phyloP scores from a whole-genome alignment of 1,140 invertebrate genomes.

The Drosophila tsacasi region DNA sequence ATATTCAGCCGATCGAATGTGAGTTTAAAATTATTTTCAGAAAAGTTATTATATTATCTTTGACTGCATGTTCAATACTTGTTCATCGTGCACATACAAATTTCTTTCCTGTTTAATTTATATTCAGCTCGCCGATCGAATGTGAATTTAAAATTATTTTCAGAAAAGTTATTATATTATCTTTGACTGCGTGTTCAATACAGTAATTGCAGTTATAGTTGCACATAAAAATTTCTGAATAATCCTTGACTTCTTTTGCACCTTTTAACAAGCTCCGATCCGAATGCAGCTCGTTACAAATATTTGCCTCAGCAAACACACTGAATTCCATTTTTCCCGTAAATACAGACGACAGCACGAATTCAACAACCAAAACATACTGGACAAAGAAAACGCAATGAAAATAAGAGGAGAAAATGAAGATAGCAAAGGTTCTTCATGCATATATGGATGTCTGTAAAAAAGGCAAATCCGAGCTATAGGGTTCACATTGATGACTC shows the following conservation, averaged over 20 bases:
- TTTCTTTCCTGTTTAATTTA: no score
- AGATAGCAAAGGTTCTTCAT: neutral
- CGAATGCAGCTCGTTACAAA: conserved; percentile 1
- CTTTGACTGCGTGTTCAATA: no score
- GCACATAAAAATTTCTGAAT: no score
- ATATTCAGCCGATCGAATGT: no score
- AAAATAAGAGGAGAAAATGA: neutral
- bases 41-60: no score
- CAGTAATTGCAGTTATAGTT: neutral
- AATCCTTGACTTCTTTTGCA: neutral
- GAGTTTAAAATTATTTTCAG: no score
- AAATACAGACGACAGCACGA: neutral
- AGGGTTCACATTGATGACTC: neutral
- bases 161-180: no score
- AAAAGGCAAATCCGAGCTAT: neutral
- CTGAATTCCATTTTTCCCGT: neutral
- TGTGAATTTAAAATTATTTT: no score
- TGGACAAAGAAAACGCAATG: neutral
- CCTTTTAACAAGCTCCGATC: neutral
- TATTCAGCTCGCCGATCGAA: no score
- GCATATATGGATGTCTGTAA: neutral
- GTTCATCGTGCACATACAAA: neutral
- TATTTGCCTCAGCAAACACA: neutral
- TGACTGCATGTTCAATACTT: no score
- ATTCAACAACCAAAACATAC: neutral